Conservation (phyloP, 2,113 vertebrate genomes). For the Microcebus ravelobensis region DNA sequence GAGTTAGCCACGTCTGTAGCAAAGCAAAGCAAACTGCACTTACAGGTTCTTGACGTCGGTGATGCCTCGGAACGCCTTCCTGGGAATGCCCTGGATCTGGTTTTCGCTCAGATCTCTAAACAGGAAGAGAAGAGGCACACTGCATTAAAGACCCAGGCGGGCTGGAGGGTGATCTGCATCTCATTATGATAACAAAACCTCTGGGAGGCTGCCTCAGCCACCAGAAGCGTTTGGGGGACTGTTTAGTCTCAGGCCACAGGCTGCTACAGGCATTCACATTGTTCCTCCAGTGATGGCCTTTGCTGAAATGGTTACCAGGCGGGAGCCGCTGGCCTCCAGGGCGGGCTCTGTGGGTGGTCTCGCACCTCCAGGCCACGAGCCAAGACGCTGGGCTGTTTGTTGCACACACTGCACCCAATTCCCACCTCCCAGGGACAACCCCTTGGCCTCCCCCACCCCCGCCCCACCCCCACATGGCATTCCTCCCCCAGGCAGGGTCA, state of each 20-base stretch:
- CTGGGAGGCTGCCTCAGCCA: conserved; percentile 11
- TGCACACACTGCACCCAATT: conserved; percentile 21
- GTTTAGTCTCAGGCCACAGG: conserved; percentile 33
- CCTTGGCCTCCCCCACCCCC: not conserved
- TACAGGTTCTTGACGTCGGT: conserved; percentile 97
- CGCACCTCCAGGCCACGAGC: conserved; percentile 74
- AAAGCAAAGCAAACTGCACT: conserved; percentile 84
- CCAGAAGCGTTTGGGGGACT: conserved; percentile 65
- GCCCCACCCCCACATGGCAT: not conserved
- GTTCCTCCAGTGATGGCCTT: conserved; percentile 55
- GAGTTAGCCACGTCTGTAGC: not conserved
- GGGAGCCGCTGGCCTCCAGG: not conserved
- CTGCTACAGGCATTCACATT: conserved; percentile 58
- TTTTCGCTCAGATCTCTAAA: conserved; percentile 98
- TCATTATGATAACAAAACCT: conserved; percentile 72
- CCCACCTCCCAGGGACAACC: conserved; percentile 54
- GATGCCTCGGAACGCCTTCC: conserved; percentile 98
- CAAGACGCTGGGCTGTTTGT: conserved; percentile 65
- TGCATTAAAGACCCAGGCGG: conserved; percentile 64
- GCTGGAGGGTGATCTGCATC: conserved; percentile 68
- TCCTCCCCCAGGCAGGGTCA: conserved; percentile 34
- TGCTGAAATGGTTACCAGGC: conserved; percentile 67
- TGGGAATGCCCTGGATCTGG: conserved; percentile 97
- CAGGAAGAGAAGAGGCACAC: conserved; percentile 71
- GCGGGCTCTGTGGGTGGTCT: conserved; percentile 76